Percentiles rank a stretch among this genome's conserved stretches.
Conservation (phyloP, 1,140 invertebrate genomes). For the Aradophagus sp. region DNA sequence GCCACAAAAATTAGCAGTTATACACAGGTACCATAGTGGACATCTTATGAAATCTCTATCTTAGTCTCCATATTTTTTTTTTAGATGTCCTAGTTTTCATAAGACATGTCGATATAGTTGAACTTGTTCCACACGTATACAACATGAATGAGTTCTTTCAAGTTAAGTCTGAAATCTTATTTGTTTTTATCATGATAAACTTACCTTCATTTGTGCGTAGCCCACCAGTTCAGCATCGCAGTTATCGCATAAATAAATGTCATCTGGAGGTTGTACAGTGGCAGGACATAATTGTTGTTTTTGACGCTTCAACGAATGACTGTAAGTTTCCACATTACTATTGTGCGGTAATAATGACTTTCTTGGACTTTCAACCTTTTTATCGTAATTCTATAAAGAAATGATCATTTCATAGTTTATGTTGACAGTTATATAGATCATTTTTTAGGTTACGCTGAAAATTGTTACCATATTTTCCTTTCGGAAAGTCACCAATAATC, state of each 20-base stretch:
- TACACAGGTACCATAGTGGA: too few relatives aligned
- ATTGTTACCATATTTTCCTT: conserved; percentile 81
- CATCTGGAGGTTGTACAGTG: conserved; percentile 75
- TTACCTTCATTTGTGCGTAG: conserved; percentile 77
- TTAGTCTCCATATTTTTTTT: too few relatives aligned
- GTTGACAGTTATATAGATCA: too few relatives aligned
- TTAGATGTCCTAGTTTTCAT: too few relatives aligned
- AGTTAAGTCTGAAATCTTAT: too few relatives aligned
- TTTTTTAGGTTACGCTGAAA: too few relatives aligned
- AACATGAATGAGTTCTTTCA: too few relatives aligned
- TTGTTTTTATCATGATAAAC: not conserved
- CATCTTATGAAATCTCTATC: too few relatives aligned
- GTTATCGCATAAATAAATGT: conserved; percentile 84
- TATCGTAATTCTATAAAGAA: conserved; percentile 69
- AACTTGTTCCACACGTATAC: too few relatives aligned
- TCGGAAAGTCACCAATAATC: conserved; percentile 82
- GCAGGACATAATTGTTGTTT: conserved; percentile 65
- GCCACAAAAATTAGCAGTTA: too few relatives aligned
- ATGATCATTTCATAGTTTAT: too few relatives aligned
- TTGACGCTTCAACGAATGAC: conserved; percentile 62
- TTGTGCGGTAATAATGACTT: conserved; percentile 64
- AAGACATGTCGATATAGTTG: too few relatives aligned
- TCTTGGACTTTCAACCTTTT: conserved; percentile 63
- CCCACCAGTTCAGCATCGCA: conserved; percentile 80
- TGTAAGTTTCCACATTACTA: conserved; percentile 60